Percentiles rank a stretch among this genome's conserved stretches.
Evolutionary conservation across 2,888 invertebrate species (phyloP).

Genomic region (Drosophila tanythrix): DNA sequence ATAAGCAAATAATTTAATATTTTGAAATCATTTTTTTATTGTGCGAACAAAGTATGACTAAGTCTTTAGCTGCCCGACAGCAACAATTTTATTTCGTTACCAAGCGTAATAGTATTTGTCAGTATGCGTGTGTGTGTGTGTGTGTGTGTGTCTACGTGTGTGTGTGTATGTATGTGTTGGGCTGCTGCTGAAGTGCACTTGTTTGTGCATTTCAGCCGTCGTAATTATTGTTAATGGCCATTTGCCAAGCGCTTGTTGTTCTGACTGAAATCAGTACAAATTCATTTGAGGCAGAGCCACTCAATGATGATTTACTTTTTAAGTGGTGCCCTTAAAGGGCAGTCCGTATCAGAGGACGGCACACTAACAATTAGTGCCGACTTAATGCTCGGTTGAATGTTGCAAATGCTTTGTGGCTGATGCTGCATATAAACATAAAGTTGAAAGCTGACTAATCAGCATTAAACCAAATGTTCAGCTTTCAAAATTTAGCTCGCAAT

Average conservation of each 20-base stretch:
- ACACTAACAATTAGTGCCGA: constrained; percentile 31
- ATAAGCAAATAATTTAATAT: not conserved
- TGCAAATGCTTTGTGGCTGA: not conserved
- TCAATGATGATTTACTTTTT: constrained; percentile 51
- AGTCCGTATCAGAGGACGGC: constrained; percentile 1
- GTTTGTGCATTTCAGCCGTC: constrained; percentile 75
- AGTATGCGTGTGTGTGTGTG: not conserved
- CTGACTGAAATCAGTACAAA: constrained; percentile 43
- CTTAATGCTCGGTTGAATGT: constrained; percentile 11
- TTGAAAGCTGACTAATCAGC: not conserved
- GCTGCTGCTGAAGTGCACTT: constrained; percentile 65
- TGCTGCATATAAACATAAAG: not conserved
- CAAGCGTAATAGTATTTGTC: constrained; percentile 18
- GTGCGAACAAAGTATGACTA: not conserved
- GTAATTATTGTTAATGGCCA: constrained; percentile 80
- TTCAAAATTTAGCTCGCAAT: not conserved
- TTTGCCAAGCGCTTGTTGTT: constrained; percentile 60
- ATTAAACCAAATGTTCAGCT: not conserved
- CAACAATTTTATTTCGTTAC: constrained; percentile 2
- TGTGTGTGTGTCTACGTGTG: not conserved
- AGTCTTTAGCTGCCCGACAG: not conserved
- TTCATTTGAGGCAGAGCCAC: constrained; percentile 33
- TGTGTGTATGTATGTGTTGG: constrained; percentile 18
- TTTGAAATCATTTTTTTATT: not conserved
- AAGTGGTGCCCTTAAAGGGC: constrained; percentile 16